Evolutionary conservation across 1,140 invertebrate species (phyloP), one percentile per base, ranked within the genome.

Genomic region (Lucilia cuprina): DNA sequence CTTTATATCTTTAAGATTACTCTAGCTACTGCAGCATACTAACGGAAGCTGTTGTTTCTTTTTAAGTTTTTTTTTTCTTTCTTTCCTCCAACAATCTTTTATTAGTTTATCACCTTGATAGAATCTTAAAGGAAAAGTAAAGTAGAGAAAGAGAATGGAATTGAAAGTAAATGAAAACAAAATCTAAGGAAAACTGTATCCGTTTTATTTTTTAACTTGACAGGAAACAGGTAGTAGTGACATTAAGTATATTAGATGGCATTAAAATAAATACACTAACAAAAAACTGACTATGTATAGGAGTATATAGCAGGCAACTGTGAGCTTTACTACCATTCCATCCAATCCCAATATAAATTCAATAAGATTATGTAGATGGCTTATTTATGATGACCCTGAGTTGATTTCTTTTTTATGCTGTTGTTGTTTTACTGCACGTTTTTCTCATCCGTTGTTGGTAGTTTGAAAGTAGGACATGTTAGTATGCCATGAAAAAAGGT

Each of bases 221-320:
- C 77, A 80, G 77, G 77, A 80, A 80, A 80, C 41, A 49, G 77
- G 77, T 80, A 80, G 77, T 80, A 80, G 77, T 80, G 77, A 80
- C 77, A 80, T n/a, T 80, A 80, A 80, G 77, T 80, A 80, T 80
- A 80, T 80, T 80, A 80, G 77, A 21, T 80, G 77, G 47, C 47
- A 80, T 80, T 50, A 80, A 41, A 80, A 80, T 13, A 50, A 21
- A 30, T 5, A 80, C 5, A 80, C 41, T 10, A 80, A 49, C 41
- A 50, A 47, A 47, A n/a, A 19, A 80, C 77, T 21, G n/a, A 10
- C 8, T n/a, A 12, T 17, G 14, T n/a, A 60, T 21, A 70, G 19
- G 2, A 70, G n/a, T 2, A 21, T 14, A 60, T 9, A 25, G 9
- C 1, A 70, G 1, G 5, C 65, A 70, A 30, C 25, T 10, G 19